These are phyloP conservation scores for Onychostoma macrolepis DNA, from an alignment of 2,113 vertebrate species.

Conservation along the genomic window DNA sequence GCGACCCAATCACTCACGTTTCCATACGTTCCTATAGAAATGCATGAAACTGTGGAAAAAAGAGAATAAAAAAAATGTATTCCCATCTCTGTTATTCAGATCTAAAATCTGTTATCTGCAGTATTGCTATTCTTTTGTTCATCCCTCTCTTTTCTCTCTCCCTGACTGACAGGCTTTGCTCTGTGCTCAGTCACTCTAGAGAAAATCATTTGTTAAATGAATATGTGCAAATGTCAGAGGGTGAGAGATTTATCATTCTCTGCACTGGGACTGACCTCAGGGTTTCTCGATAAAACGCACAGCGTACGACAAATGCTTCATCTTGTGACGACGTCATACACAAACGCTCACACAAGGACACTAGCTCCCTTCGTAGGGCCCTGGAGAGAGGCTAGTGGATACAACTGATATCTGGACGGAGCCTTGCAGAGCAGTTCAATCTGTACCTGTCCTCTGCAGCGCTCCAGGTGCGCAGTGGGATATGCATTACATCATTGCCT, in stretches of 20 bases:
- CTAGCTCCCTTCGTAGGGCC: background rate
- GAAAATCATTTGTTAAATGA: constrained; percentile 41
- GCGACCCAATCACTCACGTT: background rate
- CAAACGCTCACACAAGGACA: background rate
- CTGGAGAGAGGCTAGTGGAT: constrained; percentile 15
- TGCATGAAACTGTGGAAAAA: background rate
- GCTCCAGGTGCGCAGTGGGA: constrained; percentile 57
- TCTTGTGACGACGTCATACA: constrained; percentile 15
- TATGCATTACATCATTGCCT: constrained; percentile 60
- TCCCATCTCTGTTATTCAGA: constrained; percentile 11
- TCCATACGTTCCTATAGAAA: background rate
- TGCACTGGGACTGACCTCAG: constrained; percentile 31
- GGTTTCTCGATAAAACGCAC: constrained; percentile 7
- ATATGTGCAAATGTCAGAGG: constrained; percentile 17
- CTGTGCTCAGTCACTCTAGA: constrained; percentile 31
- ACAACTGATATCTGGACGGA: background rate
- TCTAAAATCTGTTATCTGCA: constrained; percentile 36
- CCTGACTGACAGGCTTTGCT: constrained; percentile 15
- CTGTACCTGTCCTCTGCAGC: constrained; percentile 59
- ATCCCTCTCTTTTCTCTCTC: background rate
- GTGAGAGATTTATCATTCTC: constrained; percentile 31
- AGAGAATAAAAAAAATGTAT: constrained; percentile 1
- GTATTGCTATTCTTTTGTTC: constrained; percentile 38
- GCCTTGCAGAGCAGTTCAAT: constrained; percentile 28
- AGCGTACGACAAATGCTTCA: background rate